phyloP scores from a whole-genome alignment of 2,888 invertebrate species.

The Iselma pallidipennis region DNA sequence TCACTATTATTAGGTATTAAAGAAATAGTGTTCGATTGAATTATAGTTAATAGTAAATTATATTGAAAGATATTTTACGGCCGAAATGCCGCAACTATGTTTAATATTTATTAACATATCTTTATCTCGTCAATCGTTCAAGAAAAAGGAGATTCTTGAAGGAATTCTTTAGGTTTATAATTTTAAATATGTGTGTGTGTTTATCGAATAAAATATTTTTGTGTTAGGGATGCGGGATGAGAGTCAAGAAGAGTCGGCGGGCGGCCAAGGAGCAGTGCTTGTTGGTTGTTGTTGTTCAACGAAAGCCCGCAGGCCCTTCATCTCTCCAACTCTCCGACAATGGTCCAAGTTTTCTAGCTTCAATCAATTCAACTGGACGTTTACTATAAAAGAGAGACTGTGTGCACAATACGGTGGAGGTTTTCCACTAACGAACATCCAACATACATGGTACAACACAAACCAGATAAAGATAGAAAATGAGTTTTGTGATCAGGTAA shows the following conservation, averaged over 20 bases:
- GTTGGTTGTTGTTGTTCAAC: background rate
- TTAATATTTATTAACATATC: too few species aligned
- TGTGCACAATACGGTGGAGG: conserved; percentile 30
- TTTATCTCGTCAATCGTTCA: background rate
- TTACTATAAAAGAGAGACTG: conserved; percentile 17
- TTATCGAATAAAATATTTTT: background rate
- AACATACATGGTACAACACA: conserved; percentile 11
- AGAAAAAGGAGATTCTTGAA: background rate
- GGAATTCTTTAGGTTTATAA: background rate
- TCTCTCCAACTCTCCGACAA: conserved; percentile 20
- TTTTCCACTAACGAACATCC: conserved; percentile 24
- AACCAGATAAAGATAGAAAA: conserved; percentile 20
- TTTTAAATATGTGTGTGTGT: background rate
- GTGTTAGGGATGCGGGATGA: background rate
- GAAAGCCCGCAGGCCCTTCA: conserved; percentile 1
- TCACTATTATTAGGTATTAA: too few species aligned
- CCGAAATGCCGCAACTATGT: background rate
- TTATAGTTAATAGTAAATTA: background rate
- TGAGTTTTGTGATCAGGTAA: conserved; percentile 29
- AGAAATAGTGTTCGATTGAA: too few species aligned
- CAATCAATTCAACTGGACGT: conserved; percentile 27
- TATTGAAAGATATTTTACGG: background rate
- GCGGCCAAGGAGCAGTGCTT: background rate
- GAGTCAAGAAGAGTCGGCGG: background rate
- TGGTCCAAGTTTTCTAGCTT: conserved; percentile 26